Percentiles rank a stretch among this genome's conserved stretches.
Conservation (phyloP, 2,113 vertebrate genomes). For the Onychorhynchus coronatus region DNA sequence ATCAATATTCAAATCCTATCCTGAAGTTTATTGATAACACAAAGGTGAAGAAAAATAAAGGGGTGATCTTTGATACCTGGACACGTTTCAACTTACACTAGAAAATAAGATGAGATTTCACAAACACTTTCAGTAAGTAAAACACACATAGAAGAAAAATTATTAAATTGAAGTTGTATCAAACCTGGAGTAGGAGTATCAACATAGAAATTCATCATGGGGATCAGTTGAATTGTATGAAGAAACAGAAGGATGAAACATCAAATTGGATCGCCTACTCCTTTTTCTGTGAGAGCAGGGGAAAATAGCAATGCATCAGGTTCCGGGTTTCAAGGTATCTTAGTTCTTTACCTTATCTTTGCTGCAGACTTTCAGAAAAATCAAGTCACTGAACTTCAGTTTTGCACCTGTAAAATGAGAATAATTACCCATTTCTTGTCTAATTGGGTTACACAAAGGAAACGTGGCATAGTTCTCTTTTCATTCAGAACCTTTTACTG, state of each 20-base stretch:
- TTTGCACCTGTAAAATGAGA: not conserved
- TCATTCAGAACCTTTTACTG: not conserved
- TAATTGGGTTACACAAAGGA: not conserved
- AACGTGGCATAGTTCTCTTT: not conserved
- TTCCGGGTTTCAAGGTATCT: not conserved
- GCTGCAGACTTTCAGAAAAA: not conserved
- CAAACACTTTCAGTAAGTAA: not conserved
- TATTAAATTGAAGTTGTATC: not conserved
- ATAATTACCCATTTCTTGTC: not conserved
- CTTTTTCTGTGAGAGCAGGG: not conserved
- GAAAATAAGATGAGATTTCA: not conserved
- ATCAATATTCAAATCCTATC: not conserved
- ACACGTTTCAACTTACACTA: not conserved
- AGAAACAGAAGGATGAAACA: not conserved
- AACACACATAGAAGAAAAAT: not conserved
- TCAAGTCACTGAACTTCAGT: not conserved
- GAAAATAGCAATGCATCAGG: not conserved
- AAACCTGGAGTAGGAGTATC: not conserved
- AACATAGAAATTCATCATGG: not conserved
- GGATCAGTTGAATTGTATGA: constrained; percentile 19
- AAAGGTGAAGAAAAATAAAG: not conserved
- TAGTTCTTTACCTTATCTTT: not conserved
- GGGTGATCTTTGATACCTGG: not conserved
- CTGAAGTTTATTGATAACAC: not conserved
- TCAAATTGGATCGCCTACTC: not conserved